These are phyloP conservation scores for Nycticebus coucang DNA, from an alignment of 2,113 vertebrate species.

Conservation along the genomic window DNA sequence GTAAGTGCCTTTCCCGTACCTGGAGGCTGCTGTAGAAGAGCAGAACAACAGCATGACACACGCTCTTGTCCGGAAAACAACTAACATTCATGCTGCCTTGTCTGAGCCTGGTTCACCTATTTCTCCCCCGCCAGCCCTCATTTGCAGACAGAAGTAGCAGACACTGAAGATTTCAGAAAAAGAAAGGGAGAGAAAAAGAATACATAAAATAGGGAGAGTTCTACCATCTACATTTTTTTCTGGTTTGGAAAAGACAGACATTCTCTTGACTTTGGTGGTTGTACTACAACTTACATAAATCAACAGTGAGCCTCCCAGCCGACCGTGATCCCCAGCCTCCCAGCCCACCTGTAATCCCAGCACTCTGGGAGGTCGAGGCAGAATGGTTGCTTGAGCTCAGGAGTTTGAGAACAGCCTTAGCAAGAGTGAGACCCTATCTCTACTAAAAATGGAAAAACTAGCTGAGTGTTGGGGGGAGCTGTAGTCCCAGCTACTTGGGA, in stretches of 20 bases:
- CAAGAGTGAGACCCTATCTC: too few relatives aligned
- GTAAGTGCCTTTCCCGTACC: neutral
- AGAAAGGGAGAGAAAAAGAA: neutral
- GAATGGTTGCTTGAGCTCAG: too few relatives aligned
- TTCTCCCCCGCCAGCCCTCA: neutral
- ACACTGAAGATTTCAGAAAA: neutral
- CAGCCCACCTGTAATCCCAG: too few relatives aligned
- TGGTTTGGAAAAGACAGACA: neutral
- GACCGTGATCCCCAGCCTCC: too few relatives aligned
- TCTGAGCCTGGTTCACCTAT: neutral
- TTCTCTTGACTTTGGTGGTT: neutral
- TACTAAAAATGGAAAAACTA: too few relatives aligned
- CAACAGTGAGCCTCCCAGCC: neutral
- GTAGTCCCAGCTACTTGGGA: too few relatives aligned
- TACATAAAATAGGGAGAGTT: neutral
- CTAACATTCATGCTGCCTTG: neutral
- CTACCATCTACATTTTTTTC: neutral
- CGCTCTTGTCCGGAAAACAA: fast-evolving
- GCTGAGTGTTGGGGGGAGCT: too few relatives aligned
- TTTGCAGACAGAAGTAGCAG: too few relatives aligned
- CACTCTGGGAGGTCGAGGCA: too few relatives aligned
- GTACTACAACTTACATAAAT: neutral
- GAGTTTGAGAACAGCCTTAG: too few relatives aligned
- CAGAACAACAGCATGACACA: neutral
- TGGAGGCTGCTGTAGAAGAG: too few relatives aligned